A percentile compares a stretch with the other conserved stretches of the same genome.
Evolutionary conservation across 2,888 invertebrate genomes (phyloP).

Genomic region (Drosophila multiciliata): DNA sequence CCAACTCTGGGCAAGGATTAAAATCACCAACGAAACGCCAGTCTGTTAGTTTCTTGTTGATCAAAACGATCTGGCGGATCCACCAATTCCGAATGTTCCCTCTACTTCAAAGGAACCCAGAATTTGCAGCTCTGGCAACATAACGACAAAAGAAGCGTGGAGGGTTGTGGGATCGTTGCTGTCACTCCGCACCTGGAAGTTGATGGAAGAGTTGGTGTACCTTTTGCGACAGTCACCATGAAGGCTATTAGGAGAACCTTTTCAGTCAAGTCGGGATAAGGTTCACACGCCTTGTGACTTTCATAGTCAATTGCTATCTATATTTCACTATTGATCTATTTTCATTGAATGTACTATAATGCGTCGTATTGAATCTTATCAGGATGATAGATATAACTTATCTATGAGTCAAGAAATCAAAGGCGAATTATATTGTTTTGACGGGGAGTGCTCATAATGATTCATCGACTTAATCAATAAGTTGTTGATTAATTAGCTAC

Average conservation of each 20-base stretch:
- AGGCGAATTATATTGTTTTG: not conserved
- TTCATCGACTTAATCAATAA: not conserved
- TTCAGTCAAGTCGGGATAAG: constrained; percentile 15
- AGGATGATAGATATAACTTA: not conserved
- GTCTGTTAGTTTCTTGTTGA: constrained; percentile 61
- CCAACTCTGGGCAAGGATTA: constrained; percentile 36
- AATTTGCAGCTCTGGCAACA: constrained; percentile 64
- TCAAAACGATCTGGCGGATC: constrained; percentile 47
- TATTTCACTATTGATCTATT: not conserved
- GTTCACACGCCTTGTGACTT: not conserved
- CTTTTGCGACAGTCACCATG: constrained; percentile 5
- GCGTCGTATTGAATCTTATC: constrained; percentile 3
- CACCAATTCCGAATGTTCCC: constrained; percentile 47
- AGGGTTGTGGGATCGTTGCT: constrained; percentile 50
- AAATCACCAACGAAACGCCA: constrained; percentile 60
- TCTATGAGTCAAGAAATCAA: constrained; percentile 6
- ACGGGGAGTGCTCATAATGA: not conserved
- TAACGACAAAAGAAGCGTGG: constrained; percentile 60
- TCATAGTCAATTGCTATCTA: constrained; percentile 45
- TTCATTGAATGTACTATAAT: constrained; percentile 41
- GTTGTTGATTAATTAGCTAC: not conserved
- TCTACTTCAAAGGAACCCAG: constrained; percentile 60
- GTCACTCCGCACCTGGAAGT: constrained; percentile 57
- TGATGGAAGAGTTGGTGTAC: constrained; percentile 49
- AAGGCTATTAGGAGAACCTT: constrained; percentile 23